These are phyloP conservation scores for Callinectes sapidus DNA, from an alignment of 2,888 invertebrate species.

Conservation along the genomic window DNA sequence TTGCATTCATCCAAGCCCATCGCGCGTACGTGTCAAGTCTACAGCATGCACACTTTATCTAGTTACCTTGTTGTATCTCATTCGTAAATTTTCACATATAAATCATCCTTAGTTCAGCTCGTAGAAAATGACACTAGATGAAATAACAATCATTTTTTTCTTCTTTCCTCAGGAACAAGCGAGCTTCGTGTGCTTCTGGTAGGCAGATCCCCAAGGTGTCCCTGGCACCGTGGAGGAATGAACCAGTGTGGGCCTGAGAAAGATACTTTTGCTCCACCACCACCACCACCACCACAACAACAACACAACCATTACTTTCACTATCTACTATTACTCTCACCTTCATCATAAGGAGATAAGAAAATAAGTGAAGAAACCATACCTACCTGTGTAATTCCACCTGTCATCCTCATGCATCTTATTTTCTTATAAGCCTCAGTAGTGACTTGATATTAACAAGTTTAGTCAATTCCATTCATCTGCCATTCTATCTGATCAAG, in stretches of 20 bases:
- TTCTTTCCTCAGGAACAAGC: neutral
- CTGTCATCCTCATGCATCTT: no score
- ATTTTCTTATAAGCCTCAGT: no score
- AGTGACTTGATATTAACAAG: no score
- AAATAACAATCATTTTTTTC: neutral
- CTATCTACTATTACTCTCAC: neutral
- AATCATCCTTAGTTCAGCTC: neutral
- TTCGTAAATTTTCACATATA: no score
- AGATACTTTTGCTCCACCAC: neutral
- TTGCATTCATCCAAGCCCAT: conserved; percentile 65
- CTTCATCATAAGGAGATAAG: neutral
- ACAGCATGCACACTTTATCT: neutral
- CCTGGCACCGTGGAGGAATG: neutral
- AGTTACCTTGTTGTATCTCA: neutral
- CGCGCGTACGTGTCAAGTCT: conserved; percentile 59
- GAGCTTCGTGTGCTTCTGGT: neutral
- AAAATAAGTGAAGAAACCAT: no score
- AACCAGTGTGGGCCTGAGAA: neutral
- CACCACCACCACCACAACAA: no score
- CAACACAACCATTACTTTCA: no score
- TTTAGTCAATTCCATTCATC: no score
- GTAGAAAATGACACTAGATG: neutral
- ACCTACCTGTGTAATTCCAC: no score
- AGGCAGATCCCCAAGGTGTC: neutral
- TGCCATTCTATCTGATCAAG: neutral